phyloP scores from a whole-genome alignment of 2,113 vertebrate species.

The Saccopteryx bilineata region DNA sequence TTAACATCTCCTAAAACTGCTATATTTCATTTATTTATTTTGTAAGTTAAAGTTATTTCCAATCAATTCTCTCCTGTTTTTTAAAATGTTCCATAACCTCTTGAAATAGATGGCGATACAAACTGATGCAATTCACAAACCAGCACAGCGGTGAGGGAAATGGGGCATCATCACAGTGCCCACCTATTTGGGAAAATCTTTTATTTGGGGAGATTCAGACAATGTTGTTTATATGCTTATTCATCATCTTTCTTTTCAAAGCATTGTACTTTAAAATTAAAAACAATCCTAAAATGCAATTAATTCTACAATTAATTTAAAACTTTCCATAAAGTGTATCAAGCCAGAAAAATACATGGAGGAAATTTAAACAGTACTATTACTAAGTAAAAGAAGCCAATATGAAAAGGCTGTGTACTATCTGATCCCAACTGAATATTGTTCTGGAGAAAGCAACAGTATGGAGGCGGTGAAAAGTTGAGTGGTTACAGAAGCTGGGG shows the following conservation, averaged over 20 bases:
- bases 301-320: not conserved
- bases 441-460: not conserved
- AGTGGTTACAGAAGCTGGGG: not conserved
- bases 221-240: not conserved
- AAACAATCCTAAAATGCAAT: not conserved
- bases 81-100: not conserved
- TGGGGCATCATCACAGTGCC: fast-evolving
- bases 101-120: conserved; percentile 1
- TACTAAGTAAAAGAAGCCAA: not conserved
- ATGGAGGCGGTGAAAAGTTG: not conserved
- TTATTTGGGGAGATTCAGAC: not conserved
- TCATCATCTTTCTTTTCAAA: not conserved
- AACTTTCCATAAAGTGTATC: not conserved
- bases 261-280: not conserved
- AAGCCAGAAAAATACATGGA: not conserved
- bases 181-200: not conserved
- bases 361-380: not conserved
- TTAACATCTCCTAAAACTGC: not conserved
- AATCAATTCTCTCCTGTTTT: conserved; percentile 5
- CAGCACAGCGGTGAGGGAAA: not conserved
- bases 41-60: conserved; percentile 50
- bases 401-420: not conserved
- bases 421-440: not conserved
- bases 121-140: not conserved
- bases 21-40: conserved; percentile 5